Conservation (phyloP, 2,888 invertebrate genomes). For the Acanthoscelides obtectus region DNA sequence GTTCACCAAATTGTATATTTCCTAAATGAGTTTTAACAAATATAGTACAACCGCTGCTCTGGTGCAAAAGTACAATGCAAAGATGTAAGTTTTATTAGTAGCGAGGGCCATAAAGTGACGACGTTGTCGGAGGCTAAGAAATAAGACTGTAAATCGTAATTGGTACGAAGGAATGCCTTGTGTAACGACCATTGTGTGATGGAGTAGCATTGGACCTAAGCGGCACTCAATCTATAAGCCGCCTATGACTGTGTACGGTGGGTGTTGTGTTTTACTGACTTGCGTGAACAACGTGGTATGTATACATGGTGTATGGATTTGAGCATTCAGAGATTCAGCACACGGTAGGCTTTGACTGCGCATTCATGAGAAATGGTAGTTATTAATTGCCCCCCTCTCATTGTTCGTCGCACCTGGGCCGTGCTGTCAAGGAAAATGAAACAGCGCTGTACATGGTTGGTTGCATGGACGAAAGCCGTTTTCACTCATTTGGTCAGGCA, state of each 20-base stretch:
- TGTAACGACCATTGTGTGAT: not conserved
- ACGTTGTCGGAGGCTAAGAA: not conserved
- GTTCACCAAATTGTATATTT: too few species aligned
- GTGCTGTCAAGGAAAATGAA: too few species aligned
- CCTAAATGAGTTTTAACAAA: too few species aligned
- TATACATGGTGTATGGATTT: not conserved
- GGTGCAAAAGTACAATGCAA: not conserved
- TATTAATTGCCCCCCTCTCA: too few species aligned
- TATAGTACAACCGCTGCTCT: too few species aligned
- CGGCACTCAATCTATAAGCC: not conserved
- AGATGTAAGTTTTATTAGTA: not conserved
- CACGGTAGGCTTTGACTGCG: slow-evolving; percentile 20
- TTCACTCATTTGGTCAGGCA: too few species aligned
- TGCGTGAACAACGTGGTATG: not conserved
- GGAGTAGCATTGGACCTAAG: not conserved
- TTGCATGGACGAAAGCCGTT: too few species aligned
- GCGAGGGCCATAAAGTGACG: too few species aligned
- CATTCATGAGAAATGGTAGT: too few species aligned
- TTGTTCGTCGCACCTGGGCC: too few species aligned
- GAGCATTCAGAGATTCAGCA: not conserved
- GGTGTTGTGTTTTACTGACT: not conserved
- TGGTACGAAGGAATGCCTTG: not conserved
- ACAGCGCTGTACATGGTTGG: too few species aligned
- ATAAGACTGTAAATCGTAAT: not conserved
- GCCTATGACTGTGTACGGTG: not conserved